Evolutionary conservation across 2,797 vertebrate genomes (phyloP).

Genomic region (Sebastes oblongus): DNA sequence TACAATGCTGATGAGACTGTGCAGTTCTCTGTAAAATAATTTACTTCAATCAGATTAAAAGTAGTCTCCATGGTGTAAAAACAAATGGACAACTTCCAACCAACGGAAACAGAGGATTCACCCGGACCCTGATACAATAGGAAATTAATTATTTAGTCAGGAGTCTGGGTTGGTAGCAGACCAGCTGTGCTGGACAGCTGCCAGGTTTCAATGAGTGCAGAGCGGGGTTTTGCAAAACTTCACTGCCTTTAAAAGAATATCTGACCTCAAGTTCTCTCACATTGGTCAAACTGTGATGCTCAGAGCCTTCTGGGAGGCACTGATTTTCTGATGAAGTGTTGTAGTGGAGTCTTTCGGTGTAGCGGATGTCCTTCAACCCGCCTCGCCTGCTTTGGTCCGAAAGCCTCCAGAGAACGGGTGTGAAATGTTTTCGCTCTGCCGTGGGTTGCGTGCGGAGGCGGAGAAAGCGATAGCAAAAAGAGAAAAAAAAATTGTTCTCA

Average conservation of each 20-base stretch:
- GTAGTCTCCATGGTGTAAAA: neutral
- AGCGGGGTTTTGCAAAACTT: constrained; percentile 33
- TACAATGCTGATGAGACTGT: neutral
- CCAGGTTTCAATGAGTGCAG: neutral
- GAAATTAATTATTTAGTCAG: constrained; percentile 34
- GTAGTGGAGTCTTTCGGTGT: neutral
- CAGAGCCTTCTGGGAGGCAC: constrained; percentile 11
- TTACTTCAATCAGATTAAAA: neutral
- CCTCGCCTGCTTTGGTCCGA: constrained; percentile 21
- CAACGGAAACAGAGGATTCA: neutral
- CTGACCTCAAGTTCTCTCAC: constrained; percentile 34
- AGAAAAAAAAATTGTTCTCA: neutral
- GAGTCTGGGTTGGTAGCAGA: neutral
- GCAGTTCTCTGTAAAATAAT: neutral
- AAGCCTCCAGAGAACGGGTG: constrained; percentile 15
- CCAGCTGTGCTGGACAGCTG: constrained; percentile 5
- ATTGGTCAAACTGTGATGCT: constrained; percentile 32
- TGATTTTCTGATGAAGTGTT: constrained; percentile 37
- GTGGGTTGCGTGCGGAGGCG: constrained; percentile 6
- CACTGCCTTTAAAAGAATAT: constrained; percentile 6
- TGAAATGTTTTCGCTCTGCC: neutral
- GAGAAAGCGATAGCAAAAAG: neutral
- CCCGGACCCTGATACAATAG: neutral
- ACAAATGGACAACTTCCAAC: constrained; percentile 10
- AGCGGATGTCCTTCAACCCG: constrained; percentile 47